Evolutionary conservation across 2,888 invertebrate genomes (phyloP), one percentile per base, ranked within the genome.

Genomic region (Caenorhabditis becei): DNA sequence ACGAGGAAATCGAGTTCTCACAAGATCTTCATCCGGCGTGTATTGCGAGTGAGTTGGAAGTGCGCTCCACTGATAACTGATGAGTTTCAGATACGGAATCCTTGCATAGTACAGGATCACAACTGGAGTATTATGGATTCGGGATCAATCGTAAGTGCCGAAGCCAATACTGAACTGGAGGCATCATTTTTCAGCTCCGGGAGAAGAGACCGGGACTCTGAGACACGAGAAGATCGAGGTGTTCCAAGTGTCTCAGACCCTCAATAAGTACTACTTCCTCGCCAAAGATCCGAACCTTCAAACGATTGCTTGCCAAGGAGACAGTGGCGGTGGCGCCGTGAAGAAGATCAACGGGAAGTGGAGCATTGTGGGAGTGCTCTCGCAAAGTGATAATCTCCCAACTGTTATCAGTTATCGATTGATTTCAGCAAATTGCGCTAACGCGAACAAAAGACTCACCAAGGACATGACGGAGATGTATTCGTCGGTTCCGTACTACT

Each of bases 1-100:
- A 71, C n/a, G 62, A 71, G 26, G 62, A 71, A 14, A 14, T 71
- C 35, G 26, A 11, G 32, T 62, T 62, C 35, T 62, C 62, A 0
- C n/a, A 14, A 3, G 23, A 37, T 14, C 2, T 62, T 0, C 53
- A 54, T 23, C 11, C 16, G 0, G 71, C 47, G 18, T 71, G 71
- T 26, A 37, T 71, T 16, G 53, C 71, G 10, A 14, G 62, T 71
- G 32, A 53, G 49, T 20, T 7, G 11, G n/a, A n/a, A n/a, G n/a
- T n/a, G n/a, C n/a, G n/a, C n/a, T n/a, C n/a, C n/a, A n/a, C n/a
- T n/a, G n/a, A 3, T 3, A 14, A 53, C 23, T 53, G 5, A 53
- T 53, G 53, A 18, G 11, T 35, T 65, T 37, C 37, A 65, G 63
- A 35, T 4, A n/a, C 7, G 14, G 3, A 5, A 26, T 14, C 37